phyloP scores from a whole-genome alignment of 2,888 invertebrate genomes.

The Tetanocera ferruginea region DNA sequence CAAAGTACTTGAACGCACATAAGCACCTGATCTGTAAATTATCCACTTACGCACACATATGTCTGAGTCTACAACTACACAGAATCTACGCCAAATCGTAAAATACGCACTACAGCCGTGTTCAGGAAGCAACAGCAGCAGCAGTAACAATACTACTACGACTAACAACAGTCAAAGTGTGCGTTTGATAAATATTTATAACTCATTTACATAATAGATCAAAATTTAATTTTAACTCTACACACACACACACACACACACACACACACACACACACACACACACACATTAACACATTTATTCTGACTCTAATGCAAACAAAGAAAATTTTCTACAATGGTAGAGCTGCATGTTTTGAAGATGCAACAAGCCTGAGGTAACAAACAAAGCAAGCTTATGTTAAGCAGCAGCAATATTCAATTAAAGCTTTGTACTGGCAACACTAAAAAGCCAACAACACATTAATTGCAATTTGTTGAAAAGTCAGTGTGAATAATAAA shows the following conservation, averaged over 20 bases:
- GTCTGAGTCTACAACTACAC: too few relatives aligned
- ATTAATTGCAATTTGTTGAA: too few relatives aligned
- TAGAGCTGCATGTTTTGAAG: not conserved
- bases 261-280: constrained; percentile 15
- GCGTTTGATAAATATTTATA: constrained; percentile 37
- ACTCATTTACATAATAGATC: constrained; percentile 45
- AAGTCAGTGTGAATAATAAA: too few relatives aligned
- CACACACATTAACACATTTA: not conserved
- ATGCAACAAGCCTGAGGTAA: not conserved
- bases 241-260: not conserved
- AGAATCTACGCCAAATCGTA: too few relatives aligned
- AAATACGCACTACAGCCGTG: not conserved
- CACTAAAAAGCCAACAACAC: too few relatives aligned
- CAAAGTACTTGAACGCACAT: not conserved
- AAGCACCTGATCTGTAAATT: not conserved
- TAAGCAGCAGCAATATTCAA: not conserved
- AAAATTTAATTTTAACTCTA: constrained; percentile 44
- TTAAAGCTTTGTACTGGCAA: not conserved
- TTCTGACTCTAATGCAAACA: not conserved
- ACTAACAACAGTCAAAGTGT: constrained; percentile 17
- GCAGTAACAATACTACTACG: not conserved
- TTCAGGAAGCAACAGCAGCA: constrained; percentile 5
- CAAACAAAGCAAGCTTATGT: not conserved
- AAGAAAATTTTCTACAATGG: not conserved
- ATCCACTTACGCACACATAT: not conserved